Conservation (phyloP, 2,113 vertebrate species). For the Scytalopus superciliaris region DNA sequence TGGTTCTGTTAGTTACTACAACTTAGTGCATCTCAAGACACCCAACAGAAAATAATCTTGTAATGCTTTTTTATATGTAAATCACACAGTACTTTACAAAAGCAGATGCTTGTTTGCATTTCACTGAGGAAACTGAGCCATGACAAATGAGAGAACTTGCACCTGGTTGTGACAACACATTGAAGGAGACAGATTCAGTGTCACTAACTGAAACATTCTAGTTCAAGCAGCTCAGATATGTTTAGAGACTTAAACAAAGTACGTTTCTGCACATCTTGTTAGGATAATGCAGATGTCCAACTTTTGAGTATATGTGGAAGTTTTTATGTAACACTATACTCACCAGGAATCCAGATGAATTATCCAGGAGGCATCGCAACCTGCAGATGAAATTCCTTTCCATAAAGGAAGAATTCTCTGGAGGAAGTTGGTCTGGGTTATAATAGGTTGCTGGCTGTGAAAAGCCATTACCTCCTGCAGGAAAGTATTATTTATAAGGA, state of each 20-base stretch:
- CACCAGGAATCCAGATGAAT: constrained; percentile 95
- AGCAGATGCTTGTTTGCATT: neutral
- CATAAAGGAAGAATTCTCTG: constrained; percentile 89
- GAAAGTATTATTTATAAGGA: constrained; percentile 61
- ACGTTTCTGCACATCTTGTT: neutral
- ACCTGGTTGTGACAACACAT: neutral
- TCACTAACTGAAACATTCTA: neutral
- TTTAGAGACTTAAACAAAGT: neutral
- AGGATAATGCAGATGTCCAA: neutral
- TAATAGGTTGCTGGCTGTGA: constrained; percentile 75
- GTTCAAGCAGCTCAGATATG: neutral
- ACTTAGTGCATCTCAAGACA: neutral
- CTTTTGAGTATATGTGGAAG: neutral
- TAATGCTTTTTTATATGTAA: neutral
- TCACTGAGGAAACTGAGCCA: neutral
- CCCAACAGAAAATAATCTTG: neutral
- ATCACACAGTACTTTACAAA: neutral
- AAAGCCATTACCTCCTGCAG: constrained; percentile 71
- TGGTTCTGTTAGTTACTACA: neutral
- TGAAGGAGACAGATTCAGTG: neutral
- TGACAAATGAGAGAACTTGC: neutral
- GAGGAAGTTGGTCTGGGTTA: constrained; percentile 86
- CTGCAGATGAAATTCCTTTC: constrained; percentile 91
- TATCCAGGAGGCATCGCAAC: constrained; percentile 92
- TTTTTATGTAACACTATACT: constrained; percentile 3